Evolutionary conservation across 2,113 vertebrate species (phyloP).

Genomic region (Nothoprocta pentlandii): DNA sequence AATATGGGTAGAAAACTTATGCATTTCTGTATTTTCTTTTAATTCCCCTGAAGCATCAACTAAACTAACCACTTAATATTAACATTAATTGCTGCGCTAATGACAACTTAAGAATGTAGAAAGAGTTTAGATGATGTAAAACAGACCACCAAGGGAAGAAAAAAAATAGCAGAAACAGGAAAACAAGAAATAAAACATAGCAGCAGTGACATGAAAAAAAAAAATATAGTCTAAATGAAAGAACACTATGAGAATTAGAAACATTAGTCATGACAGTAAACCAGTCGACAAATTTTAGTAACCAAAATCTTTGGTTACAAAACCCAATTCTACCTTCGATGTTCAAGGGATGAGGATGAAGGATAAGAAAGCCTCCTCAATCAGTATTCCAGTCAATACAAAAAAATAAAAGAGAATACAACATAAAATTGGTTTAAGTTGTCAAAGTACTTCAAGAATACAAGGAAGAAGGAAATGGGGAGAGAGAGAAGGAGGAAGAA

Average conservation of each 20-base stretch:
- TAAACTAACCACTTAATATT: neutral
- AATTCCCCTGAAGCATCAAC: neutral
- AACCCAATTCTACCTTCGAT: neutral
- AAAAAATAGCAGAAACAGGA: neutral
- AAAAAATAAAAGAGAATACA: neutral
- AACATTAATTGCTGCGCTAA: neutral
- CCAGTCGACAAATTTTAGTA: neutral
- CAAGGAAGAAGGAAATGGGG: rapidly evolving
- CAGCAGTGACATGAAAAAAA: neutral
- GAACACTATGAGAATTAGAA: rapidly evolving
- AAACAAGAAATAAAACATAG: neutral
- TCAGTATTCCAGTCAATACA: neutral
- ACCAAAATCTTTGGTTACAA: neutral
- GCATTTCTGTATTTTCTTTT: neutral
- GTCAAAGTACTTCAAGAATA: neutral
- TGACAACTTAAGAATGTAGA: neutral
- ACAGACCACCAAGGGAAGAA: neutral
- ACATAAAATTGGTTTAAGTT: neutral
- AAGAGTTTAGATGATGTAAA: neutral
- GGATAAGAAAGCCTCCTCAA: neutral
- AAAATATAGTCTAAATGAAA: neutral
- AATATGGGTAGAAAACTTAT: rapidly evolving
- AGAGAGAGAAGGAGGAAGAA: neutral
- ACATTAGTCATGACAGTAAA: neutral
- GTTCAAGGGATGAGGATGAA: neutral